Evolutionary conservation across 2,113 vertebrate genomes (phyloP).

Genomic region (Ursus arctos): DNA sequence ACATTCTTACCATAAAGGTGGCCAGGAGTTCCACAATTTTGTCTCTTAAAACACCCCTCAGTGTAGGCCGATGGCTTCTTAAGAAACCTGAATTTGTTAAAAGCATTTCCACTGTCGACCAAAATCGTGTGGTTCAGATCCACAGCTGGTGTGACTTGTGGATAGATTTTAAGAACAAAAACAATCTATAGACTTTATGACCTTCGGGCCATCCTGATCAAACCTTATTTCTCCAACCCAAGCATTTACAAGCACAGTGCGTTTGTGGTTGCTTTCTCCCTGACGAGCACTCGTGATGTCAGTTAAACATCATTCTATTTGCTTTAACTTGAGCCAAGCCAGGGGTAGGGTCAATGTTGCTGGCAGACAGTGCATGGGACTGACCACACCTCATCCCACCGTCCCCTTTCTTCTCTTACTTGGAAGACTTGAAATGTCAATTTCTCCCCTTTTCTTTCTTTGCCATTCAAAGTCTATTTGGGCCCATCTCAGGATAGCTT

Average conservation of each 20-base stretch:
- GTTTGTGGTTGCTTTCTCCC: not conserved
- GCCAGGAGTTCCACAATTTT: not conserved
- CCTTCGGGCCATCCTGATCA: not conserved
- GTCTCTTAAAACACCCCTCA: conserved; percentile 17
- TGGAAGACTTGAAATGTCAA: not conserved
- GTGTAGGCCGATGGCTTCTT: not conserved
- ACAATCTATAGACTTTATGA: not conserved
- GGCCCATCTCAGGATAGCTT: not conserved
- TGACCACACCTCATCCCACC: not conserved
- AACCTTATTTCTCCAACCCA: not conserved
- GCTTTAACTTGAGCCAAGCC: not conserved
- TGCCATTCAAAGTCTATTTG: not conserved
- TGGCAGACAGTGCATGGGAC: not conserved
- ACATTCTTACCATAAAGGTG: not conserved
- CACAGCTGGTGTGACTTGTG: not conserved
- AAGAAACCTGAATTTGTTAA: conserved; percentile 9
- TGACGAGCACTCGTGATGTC: not conserved
- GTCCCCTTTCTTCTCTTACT: not conserved
- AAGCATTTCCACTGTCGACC: conserved; percentile 4
- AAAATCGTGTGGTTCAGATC: not conserved
- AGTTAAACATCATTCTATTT: not conserved
- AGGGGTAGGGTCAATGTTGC: not conserved
- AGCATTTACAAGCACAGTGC: not conserved
- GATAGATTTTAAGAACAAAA: conserved; percentile 11
- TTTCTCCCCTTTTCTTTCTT: not conserved